These are phyloP conservation scores for Mungos mungo DNA, from an alignment of 2,113 vertebrate genomes.

Conservation along the genomic window DNA sequence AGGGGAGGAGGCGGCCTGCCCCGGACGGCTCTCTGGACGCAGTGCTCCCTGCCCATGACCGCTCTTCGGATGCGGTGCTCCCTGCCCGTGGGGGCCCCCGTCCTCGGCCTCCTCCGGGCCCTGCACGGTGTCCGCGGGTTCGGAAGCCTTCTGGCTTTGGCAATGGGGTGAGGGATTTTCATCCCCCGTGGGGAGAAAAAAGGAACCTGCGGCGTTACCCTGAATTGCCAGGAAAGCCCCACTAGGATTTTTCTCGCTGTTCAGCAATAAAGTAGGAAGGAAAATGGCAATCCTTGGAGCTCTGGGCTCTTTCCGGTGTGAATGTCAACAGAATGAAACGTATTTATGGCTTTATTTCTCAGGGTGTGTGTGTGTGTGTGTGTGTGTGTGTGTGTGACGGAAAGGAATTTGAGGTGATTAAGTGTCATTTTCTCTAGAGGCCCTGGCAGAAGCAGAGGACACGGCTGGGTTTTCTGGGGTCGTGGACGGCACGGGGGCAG, in stretches of 20 bases:
- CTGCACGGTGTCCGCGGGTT: accelerated
- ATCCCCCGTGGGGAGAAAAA: not conserved
- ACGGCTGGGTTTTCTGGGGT: slow-evolving; percentile 70
- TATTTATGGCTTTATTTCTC: slow-evolving; percentile 65
- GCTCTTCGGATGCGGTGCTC: accelerated
- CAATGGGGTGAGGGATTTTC: not conserved
- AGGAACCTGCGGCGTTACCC: not conserved
- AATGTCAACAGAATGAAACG: slow-evolving; percentile 19
- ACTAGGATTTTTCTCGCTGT: not conserved
- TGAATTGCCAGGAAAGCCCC: not conserved
- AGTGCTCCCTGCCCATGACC: accelerated
- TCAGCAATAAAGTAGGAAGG: slow-evolving; percentile 74
- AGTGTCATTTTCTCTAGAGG: slow-evolving; percentile 73
- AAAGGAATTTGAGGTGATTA: slow-evolving; percentile 68
- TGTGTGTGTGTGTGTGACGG: slow-evolving; percentile 49
- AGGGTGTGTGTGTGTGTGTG: not conserved
- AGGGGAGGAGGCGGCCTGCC: slow-evolving; percentile 28
- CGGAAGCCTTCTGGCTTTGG: slow-evolving; percentile 54
- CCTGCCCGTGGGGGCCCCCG: accelerated
- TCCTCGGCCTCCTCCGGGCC: not conserved
- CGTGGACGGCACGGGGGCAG: slow-evolving; percentile 68
- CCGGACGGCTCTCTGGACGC: not conserved
- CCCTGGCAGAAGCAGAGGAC: slow-evolving; percentile 77
- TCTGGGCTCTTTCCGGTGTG: slow-evolving; percentile 56
- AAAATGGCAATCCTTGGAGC: not conserved